phyloP scores from a whole-genome alignment of 2,797 vertebrate species.

The Meriones psammophilus region DNA sequence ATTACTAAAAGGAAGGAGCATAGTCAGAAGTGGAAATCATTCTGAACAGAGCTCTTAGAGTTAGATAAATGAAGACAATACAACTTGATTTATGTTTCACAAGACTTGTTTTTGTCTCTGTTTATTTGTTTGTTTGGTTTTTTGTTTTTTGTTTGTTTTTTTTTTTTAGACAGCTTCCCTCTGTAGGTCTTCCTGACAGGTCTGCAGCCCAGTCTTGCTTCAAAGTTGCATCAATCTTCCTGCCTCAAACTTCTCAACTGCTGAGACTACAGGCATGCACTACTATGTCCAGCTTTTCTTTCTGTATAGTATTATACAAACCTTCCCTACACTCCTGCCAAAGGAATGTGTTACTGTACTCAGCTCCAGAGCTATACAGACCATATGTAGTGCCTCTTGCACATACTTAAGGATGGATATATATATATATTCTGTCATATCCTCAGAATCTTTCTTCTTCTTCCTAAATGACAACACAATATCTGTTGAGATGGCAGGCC shows the following conservation, averaged over 20 bases:
- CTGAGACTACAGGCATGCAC: neutral
- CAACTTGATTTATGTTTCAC: conserved; percentile 28
- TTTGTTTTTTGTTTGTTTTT: neutral
- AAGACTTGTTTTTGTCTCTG: neutral
- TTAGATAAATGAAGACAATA: conserved; percentile 55
- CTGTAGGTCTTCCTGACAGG: neutral
- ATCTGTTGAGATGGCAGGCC: conserved; percentile 42
- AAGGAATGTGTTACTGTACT: conserved; percentile 32
- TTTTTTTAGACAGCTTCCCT: neutral
- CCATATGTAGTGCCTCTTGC: neutral
- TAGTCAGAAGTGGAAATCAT: neutral
- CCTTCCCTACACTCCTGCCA: conserved; percentile 5
- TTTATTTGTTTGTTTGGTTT: neutral
- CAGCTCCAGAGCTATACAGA: neutral
- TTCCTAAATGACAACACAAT: neutral
- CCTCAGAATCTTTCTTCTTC: conserved; percentile 53
- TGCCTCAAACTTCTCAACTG: neutral
- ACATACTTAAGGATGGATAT: neutral
- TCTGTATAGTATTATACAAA: neutral
- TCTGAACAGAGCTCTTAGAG: conserved; percentile 38
- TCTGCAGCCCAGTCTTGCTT: neutral
- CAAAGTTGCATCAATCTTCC: neutral
- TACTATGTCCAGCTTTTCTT: neutral
- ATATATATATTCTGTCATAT: neutral
- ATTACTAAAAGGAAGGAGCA: conserved; percentile 35